Evolutionary conservation across 2,888 invertebrate genomes (phyloP).

Genomic region (Lottia gigantea): DNA sequence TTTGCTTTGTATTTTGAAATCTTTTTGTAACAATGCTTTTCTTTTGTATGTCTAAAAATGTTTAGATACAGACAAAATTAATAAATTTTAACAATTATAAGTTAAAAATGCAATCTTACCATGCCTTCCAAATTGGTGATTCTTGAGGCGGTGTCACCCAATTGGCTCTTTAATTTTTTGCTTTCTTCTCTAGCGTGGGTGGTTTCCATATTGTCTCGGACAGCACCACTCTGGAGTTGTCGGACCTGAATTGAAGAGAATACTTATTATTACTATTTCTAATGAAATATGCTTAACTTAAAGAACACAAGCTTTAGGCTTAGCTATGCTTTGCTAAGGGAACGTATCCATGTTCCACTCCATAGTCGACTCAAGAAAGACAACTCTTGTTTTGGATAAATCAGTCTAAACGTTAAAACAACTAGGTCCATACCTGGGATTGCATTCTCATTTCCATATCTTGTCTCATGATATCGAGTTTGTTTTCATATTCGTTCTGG

Average conservation of each 20-base stretch:
- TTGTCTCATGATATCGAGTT: conserved; percentile 62
- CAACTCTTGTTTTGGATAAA: conserved; percentile 1
- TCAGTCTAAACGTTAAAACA: too few relatives aligned
- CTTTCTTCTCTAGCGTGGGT: conserved; percentile 67
- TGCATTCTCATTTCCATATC: conserved; percentile 66
- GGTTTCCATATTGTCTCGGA: conserved; percentile 66
- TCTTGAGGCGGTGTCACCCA: conserved; percentile 32
- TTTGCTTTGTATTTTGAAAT: too few relatives aligned
- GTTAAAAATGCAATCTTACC: conserved; percentile 29
- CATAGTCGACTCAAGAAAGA: background rate
- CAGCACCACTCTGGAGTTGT: conserved; percentile 68
- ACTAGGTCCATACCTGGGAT: conserved; percentile 60
- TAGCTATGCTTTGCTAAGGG: too few relatives aligned
- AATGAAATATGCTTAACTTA: too few relatives aligned
- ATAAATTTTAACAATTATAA: too few relatives aligned
- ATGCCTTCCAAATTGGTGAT: conserved; percentile 38
- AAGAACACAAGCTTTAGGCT: too few relatives aligned
- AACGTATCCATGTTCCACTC: too few relatives aligned
- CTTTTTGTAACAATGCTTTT: too few relatives aligned
- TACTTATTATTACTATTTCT: too few relatives aligned
- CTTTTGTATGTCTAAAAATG: background rate
- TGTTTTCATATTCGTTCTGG: conserved; percentile 69
- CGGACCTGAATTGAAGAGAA: conserved; percentile 59
- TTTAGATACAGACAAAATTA: too few relatives aligned
- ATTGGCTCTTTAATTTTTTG: conserved; percentile 65